Evolutionary conservation across 2,888 invertebrate genomes (phyloP).

Genomic region (Melinaea menophilus): DNA sequence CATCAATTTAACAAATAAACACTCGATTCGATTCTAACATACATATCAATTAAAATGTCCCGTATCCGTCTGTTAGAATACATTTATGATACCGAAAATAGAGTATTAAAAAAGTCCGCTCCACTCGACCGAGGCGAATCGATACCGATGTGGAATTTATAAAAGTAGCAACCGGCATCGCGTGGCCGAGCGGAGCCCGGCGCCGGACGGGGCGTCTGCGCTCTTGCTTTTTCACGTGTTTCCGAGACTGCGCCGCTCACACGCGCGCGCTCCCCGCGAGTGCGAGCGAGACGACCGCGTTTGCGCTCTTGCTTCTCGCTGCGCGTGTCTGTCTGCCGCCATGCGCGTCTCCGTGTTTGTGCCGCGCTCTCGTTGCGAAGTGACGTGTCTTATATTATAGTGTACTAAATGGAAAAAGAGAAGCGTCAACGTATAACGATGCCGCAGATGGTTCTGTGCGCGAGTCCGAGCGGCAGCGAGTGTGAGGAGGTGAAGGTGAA

Average conservation of each 20-base stretch:
- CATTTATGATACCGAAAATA: conserved; percentile 20
- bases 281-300: conserved; percentile 47
- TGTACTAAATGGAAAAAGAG: conserved; percentile 14
- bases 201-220: conserved; percentile 56
- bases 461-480: conserved; percentile 17
- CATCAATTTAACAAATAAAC: no score
- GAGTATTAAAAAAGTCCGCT: conserved; percentile 23
- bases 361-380: conserved; percentile 44
- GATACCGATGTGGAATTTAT: conserved; percentile 54
- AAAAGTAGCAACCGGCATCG: conserved; percentile 36
- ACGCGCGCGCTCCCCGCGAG: conserved; percentile 30
- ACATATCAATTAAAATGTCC: no score
- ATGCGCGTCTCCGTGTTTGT: conserved; percentile 62
- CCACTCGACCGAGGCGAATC: conserved; percentile 42
- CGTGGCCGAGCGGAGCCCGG: conserved; percentile 25
- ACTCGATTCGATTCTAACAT: no score
- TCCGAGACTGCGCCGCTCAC: conserved; percentile 42
- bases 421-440: conserved; percentile 15
- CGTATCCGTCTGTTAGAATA: neutral
- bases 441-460: conserved; percentile 12
- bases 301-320: conserved; percentile 57
- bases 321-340: conserved; percentile 68
- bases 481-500: conserved; percentile 21
- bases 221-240: conserved; percentile 65
- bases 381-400: conserved; percentile 20